These are phyloP conservation scores for Brachyrhaphis roseni DNA, from an alignment of 2,797 vertebrate species.

Conservation along the genomic window DNA sequence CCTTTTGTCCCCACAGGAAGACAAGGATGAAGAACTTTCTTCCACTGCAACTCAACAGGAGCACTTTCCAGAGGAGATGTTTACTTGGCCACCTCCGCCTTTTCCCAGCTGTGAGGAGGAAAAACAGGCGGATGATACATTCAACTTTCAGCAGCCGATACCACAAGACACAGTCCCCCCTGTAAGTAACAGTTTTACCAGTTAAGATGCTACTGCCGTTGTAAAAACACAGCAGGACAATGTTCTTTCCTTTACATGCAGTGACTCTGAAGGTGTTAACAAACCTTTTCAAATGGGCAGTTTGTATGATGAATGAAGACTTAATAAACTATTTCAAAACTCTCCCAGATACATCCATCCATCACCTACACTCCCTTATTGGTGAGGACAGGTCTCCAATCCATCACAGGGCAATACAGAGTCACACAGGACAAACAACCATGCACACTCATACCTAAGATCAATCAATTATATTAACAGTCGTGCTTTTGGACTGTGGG, in stretches of 20 bases:
- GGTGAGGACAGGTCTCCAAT: no score
- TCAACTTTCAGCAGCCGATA: slow-evolving; percentile 84
- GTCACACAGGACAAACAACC: no score
- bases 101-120: slow-evolving; percentile 84
- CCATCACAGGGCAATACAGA: no score
- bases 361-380: neutral
- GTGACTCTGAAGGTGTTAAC: neutral
- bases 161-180: slow-evolving; percentile 86
- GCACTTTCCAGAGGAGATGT: slow-evolving; percentile 87
- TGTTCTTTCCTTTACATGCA: neutral
- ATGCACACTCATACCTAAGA: no score
- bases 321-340: neutral
- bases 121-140: slow-evolving; percentile 79
- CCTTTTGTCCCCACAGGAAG: slow-evolving; percentile 49
- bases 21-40: slow-evolving; percentile 62
- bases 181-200: slow-evolving; percentile 70
- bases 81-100: slow-evolving; percentile 88
- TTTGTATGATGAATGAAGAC: neutral
- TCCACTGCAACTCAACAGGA: slow-evolving; percentile 57
- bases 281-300: neutral
- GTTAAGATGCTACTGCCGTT: neutral
- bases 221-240: neutral
- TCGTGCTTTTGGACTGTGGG: neutral
- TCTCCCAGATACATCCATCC: neutral
- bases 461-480: no score